phyloP scores from a whole-genome alignment of 2,113 vertebrate genomes.

The Entomyzon cyanotis region DNA sequence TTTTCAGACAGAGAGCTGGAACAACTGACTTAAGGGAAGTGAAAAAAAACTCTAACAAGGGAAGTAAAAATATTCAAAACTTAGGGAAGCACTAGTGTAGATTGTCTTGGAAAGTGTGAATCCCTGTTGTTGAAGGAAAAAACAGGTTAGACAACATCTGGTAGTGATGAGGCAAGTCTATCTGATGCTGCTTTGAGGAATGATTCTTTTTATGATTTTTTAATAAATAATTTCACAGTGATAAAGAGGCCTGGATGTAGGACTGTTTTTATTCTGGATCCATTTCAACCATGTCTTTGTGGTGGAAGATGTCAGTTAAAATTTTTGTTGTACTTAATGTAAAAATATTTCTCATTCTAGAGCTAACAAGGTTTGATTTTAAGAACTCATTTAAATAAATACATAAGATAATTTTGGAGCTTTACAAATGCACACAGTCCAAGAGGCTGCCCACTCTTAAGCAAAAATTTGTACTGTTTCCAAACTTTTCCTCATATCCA shows the following conservation, averaged over 20 bases:
- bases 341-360: background rate
- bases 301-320: background rate
- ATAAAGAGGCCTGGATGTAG: background rate
- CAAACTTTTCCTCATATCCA: background rate
- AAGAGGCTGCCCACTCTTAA: background rate
- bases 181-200: background rate
- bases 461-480: background rate
- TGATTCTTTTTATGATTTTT: background rate
- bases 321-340: background rate
- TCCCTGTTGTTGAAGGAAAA: background rate
- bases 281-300: background rate
- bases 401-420: background rate
- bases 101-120: background rate
- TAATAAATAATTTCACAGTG: background rate
- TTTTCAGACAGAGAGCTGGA: background rate
- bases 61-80: background rate
- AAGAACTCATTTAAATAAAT: background rate
- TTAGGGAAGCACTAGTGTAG: background rate
- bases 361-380: background rate
- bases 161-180: background rate
- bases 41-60: background rate
- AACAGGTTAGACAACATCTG: background rate
- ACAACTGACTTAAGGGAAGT: background rate
- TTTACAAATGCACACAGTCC: background rate
- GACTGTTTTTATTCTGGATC: background rate